Conservation (phyloP, 2,888 invertebrate genomes). For the Epirrhoe alternata region DNA sequence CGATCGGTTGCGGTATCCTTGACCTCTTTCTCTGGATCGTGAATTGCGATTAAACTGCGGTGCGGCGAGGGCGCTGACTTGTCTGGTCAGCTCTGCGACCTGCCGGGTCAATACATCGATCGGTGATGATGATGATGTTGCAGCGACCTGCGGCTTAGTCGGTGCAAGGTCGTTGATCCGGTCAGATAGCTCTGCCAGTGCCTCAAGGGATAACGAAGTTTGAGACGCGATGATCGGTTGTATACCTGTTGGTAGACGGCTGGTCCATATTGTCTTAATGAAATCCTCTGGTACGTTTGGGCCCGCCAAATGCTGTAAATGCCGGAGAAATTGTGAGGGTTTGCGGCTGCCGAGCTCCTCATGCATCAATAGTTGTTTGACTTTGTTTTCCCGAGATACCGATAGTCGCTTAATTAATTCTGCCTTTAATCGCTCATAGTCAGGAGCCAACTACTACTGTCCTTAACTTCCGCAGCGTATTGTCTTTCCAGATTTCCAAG, state of each 20-base stretch:
- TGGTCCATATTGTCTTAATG: conserved; percentile 28
- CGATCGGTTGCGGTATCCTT: too few species aligned
- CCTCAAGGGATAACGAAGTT: background rate
- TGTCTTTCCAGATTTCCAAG: conserved; percentile 2
- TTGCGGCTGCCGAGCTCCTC: conserved; percentile 40
- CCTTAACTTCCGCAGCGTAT: conserved; percentile 21
- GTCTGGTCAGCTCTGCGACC: background rate
- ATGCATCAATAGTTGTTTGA: conserved; percentile 35
- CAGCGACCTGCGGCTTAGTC: too few species aligned
- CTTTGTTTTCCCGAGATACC: conserved; percentile 11
- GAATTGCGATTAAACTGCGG: too few species aligned
- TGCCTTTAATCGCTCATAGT: conserved; percentile 4
- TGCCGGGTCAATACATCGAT: background rate
- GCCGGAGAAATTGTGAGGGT: conserved; percentile 37
- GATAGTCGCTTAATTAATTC: conserved; percentile 20
- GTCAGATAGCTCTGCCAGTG: background rate
- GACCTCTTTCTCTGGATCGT: too few species aligned
- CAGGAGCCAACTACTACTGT: background rate
- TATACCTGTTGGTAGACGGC: conserved; percentile 16
- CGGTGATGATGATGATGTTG: too few species aligned
- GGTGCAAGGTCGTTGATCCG: too few species aligned
- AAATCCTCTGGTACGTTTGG: conserved; percentile 32
- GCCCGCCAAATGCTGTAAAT: conserved; percentile 36
- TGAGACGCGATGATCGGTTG: conserved; percentile 36
- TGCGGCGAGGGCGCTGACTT: too few species aligned